A percentile compares a stretch with the other conserved stretches of the same genome.
phyloP scores from a whole-genome alignment of 1,140 invertebrate species.

The Berghia stephanieae region DNA sequence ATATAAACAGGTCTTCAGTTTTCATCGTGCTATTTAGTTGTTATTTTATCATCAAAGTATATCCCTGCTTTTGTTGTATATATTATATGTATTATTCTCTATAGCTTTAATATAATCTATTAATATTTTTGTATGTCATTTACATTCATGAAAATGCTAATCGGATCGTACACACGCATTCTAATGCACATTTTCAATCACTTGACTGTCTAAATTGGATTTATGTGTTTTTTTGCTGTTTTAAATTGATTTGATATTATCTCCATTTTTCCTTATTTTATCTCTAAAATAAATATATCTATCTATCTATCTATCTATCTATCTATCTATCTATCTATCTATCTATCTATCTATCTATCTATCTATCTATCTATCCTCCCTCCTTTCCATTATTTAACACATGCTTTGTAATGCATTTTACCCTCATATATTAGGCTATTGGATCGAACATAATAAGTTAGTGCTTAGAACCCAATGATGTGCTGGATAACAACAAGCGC shows the following conservation, averaged over 20 bases:
- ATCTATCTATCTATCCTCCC: conserved; percentile 11
- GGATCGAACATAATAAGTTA: background rate
- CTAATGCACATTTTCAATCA: background rate
- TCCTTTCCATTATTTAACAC: background rate
- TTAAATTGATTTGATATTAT: background rate
- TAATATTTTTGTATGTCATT: no score
- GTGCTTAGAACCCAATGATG: background rate
- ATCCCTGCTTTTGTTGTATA: no score
- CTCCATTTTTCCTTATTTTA: no score
- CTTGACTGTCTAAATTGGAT: background rate
- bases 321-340: conserved; percentile 17
- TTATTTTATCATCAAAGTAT: no score
- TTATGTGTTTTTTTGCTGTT: background rate
- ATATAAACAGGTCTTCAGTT: no score
- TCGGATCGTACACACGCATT: background rate
- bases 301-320: conserved; percentile 15
- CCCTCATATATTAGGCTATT: background rate
- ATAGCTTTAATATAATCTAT: no score
- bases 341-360: conserved; percentile 13
- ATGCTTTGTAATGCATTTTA: background rate
- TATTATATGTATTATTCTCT: no score
- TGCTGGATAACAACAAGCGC: background rate
- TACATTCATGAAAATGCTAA: background rate
- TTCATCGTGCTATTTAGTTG: no score
- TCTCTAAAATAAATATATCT: no score